Base-by-base conservation (phyloP, 2,888 invertebrate genomes). In the Agrilus biguttatus region DNA sequence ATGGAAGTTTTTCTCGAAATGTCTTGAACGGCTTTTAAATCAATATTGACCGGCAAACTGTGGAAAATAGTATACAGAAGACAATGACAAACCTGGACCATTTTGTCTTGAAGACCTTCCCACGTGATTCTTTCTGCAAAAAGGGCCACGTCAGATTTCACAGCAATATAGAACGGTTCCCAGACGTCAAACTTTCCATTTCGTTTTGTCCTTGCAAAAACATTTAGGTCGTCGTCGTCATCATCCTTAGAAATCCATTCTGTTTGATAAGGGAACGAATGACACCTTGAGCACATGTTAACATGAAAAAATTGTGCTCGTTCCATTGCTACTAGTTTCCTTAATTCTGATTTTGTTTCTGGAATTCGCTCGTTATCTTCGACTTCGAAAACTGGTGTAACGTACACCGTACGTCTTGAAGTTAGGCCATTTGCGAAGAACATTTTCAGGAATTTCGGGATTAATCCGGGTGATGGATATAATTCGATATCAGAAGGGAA, bases 341-440 rank as follows among this genome's bases (percentile, higher is more conserved):
- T 44, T 14, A 52, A 68, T 55, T 83, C 77, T 12, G 75, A 74
- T 65, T 85, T 85, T 48, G 78, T 78, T 51, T 70, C 70, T 53
- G 82, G 82, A 58, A 80, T 75, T 68, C 69, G 59, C 10, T 28
- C 28, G 3, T 4, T 2, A 3, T 10, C 5, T 10, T 28, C 3
- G 2, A 60, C 46, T 47, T 60, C 59, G 40, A 59, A 59, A 42
- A 60, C 45, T 1, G 58, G 57, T 19, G 58, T 34, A 5, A 56
- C 56, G 37, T 54, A 59, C 1, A 58, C 58, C 33, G 28, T 10
- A 28, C 5, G 8, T 28, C 28, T 2, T 4, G 28, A 2, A 10
- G 8, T 28, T 10, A 28, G 10, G 28, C 28, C 28, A 8, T 54
- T 49, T 12, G 44, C 21, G 13, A 42, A 42, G 2, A 51, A 47